Percentiles rank a stretch among this genome's conserved stretches.
These are phyloP conservation scores for Liasis olivaceus DNA, from an alignment of 2,797 vertebrate genomes.

Conservation along the genomic window DNA sequence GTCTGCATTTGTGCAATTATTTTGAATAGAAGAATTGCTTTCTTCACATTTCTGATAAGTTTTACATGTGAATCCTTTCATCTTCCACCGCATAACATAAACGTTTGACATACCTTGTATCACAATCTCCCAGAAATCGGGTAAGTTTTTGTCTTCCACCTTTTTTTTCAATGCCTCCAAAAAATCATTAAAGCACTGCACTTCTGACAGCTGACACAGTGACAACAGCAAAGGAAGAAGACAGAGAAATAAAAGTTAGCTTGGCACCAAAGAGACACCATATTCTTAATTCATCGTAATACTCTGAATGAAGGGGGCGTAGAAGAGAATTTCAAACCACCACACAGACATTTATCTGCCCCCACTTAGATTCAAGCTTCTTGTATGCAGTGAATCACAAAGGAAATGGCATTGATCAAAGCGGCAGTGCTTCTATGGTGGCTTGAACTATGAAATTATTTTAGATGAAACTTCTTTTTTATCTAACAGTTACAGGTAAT, in stretches of 20 bases:
- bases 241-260: slow-evolving; percentile 26
- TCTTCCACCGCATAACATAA: not conserved
- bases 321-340: slow-evolving; percentile 16
- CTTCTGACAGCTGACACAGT: slow-evolving; percentile 73
- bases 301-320: slow-evolving; percentile 20
- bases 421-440: not conserved
- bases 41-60: slow-evolving; percentile 26
- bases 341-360: not conserved
- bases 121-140: slow-evolving; percentile 94
- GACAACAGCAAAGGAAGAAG: slow-evolving; percentile 17
- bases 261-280: not conserved
- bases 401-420: slow-evolving; percentile 24
- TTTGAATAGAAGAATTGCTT: slow-evolving; percentile 7
- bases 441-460: slow-evolving; percentile 24
- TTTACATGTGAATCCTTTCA: not conserved
- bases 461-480: not conserved
- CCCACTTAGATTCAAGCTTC: not conserved
- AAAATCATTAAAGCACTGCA: slow-evolving; percentile 87
- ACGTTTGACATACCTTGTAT: slow-evolving; percentile 81
- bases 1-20: not conserved
- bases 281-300: slow-evolving; percentile 24
- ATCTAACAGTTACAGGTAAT: slow-evolving; percentile 10
- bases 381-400: slow-evolving; percentile 15
- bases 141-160: slow-evolving; percentile 80
- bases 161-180: slow-evolving; percentile 85